Evolutionary conservation across 2,113 vertebrate genomes (phyloP), one percentile per base, ranked within the genome.

Genomic region (Phalacrocorax carbo): DNA sequence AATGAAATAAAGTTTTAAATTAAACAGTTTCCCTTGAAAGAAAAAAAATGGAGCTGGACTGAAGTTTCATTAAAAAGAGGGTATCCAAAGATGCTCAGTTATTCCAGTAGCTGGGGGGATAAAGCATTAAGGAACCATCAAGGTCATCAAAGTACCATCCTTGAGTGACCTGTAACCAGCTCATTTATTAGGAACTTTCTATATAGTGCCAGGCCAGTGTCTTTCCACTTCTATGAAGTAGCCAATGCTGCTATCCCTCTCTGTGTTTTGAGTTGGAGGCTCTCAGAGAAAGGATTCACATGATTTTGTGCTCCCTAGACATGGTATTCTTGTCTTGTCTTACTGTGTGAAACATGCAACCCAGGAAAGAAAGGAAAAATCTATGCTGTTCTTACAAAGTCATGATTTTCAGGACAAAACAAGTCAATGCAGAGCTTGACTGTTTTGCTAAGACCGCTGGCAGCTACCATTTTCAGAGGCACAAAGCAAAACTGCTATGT

Each of bases 251-350:
- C 55, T 58, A 1, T 22, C 11, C 3, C 11, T 64, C 52, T 73
- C 68, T 78, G 20, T 0, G 0, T 44, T 20, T 8, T n/a, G 20
- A 4, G 20, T n/a, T 54, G 27, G 48, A 82, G 34, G 42, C 27
- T 76, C 32, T 16, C 25, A 71, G 57, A 34, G 18, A 54, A 88
- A 93, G 14, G 18, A 46, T 25, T 52, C 25, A 20, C 6, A 3
- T 18, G 42, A 62, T 54, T 86, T 80, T 44, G 18, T 66, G 48
- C 26, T 76, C 8, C 19, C 23, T 62, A 15, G 11, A 70, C 4
- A 8, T 4, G 12, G 19, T 34, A 10, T 34, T 55, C 65, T 42
- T 61, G 42, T 85, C 38, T 57, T 54, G 15, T 55, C 61, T 75
- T 29, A 15, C 29, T 29, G 34, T 12, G 16, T 34, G 38, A 69